A percentile compares a stretch with the other conserved stretches of the same genome.
Conservation (phyloP, 2,888 invertebrate species). For the Dorcus hopei region DNA sequence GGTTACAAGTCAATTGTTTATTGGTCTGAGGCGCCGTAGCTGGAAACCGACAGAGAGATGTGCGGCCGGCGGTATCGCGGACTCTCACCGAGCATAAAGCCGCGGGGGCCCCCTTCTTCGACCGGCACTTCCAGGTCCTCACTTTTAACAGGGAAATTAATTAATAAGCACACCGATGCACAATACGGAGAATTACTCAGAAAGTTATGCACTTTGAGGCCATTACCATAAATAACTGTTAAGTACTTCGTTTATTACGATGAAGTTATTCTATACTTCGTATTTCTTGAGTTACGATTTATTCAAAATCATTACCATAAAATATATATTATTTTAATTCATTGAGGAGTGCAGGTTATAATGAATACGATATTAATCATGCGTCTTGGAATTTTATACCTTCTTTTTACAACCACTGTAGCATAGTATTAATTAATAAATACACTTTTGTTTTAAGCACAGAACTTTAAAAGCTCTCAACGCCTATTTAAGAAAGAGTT, state of each 20-base stretch:
- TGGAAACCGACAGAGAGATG: slow-evolving; percentile 39
- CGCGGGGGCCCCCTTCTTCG: slow-evolving; percentile 21
- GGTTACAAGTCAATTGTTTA: slow-evolving; percentile 41
- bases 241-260: slow-evolving; percentile 21
- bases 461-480: no score
- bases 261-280: slow-evolving; percentile 22
- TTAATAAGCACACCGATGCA: slow-evolving; percentile 35
- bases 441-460: no score
- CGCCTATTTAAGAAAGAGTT: no score
- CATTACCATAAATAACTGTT: slow-evolving; percentile 37
- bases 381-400: no score
- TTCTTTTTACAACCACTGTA: no score
- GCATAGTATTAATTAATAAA: no score
- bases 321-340: slow-evolving; percentile 14
- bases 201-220: slow-evolving; percentile 28
- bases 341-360: background rate
- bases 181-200: slow-evolving; percentile 32
- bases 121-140: slow-evolving; percentile 34
- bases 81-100: slow-evolving; percentile 27
- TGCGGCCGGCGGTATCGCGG: slow-evolving; percentile 35
- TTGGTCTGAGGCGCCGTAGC: slow-evolving; percentile 37
- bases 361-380: no score
- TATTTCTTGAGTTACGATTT: slow-evolving; percentile 13
- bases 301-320: slow-evolving; percentile 4
- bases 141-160: slow-evolving; percentile 25